Evolutionary conservation across 2,797 vertebrate species (phyloP).

Genomic region (Pagetopsis macropterus): DNA sequence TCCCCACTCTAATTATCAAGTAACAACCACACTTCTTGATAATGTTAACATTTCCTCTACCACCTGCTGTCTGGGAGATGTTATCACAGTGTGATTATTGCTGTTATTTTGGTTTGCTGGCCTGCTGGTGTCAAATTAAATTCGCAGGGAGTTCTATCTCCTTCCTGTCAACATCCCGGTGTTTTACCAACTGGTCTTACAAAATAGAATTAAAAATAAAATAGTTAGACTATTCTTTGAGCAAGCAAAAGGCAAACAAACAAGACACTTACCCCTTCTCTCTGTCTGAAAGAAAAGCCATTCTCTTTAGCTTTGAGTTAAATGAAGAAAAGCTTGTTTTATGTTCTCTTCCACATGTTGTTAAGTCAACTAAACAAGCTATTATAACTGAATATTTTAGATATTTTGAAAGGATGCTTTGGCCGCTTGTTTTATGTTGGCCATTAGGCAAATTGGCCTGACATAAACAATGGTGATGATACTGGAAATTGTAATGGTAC

Average conservation of each 20-base stretch:
- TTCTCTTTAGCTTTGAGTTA: slow-evolving; percentile 7
- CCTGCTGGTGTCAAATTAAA: slow-evolving; percentile 27
- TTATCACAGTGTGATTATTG: slow-evolving; percentile 34
- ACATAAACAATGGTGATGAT: slow-evolving; percentile 28
- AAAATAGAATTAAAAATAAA: slow-evolving; percentile 23
- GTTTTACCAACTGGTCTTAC: slow-evolving; percentile 13
- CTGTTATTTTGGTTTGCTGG: slow-evolving; percentile 43
- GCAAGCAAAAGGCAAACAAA: slow-evolving; percentile 13
- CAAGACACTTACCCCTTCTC: neutral
- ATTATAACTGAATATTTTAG: slow-evolving; percentile 20
- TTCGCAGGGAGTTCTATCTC: slow-evolving; percentile 10
- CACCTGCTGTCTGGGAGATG: slow-evolving; percentile 12
- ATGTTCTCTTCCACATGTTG: slow-evolving; percentile 12
- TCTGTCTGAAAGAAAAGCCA: neutral
- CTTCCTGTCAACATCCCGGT: slow-evolving; percentile 11
- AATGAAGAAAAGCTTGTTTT: slow-evolving; percentile 23
- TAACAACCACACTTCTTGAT: slow-evolving; percentile 7
- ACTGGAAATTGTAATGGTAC: slow-evolving; percentile 15
- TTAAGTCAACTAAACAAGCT: slow-evolving; percentile 21
- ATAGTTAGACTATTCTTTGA: slow-evolving; percentile 17
- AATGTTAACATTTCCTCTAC: slow-evolving; percentile 20
- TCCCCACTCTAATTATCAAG: slow-evolving; percentile 4
- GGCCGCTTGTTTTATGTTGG: slow-evolving; percentile 10
- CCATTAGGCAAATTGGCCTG: slow-evolving; percentile 5
- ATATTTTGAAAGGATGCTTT: slow-evolving; percentile 4